These are phyloP conservation scores for Gortyna flavago DNA, from an alignment of 2,888 invertebrate species.

Conservation along the genomic window DNA sequence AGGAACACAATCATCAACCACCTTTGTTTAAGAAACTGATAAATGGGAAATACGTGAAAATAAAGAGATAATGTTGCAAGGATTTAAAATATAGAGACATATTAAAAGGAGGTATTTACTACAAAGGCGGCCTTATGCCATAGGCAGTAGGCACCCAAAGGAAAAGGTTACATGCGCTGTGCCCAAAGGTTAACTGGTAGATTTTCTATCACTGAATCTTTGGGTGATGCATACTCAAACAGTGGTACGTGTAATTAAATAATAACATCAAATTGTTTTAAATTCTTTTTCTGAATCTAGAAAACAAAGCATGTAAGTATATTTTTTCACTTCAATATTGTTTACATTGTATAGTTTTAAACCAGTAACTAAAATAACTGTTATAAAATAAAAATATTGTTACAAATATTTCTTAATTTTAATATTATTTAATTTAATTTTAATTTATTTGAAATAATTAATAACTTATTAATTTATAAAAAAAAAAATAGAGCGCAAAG, in stretches of 20 bases:
- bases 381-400: background rate
- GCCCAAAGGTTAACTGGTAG: background rate
- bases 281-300: background rate
- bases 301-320: background rate
- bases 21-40: slow-evolving; percentile 21
- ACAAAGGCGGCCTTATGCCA: background rate
- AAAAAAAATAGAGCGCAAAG: background rate
- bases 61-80: slow-evolving; percentile 4
- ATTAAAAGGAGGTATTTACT: background rate
- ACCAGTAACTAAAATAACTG: background rate
- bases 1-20: slow-evolving; percentile 56
- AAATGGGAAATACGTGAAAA: slow-evolving; percentile 23
- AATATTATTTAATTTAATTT: background rate
- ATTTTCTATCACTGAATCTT: background rate
- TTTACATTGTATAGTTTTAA: background rate
- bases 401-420: background rate
- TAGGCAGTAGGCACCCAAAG: background rate
- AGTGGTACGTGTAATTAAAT: background rate
- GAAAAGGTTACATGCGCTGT: too few relatives aligned
- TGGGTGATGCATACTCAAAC: background rate
- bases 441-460: background rate
- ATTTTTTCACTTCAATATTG: background rate
- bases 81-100: background rate
- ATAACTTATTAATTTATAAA: too few relatives aligned
- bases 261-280: background rate